Base-by-base conservation (phyloP, 2,113 vertebrate genomes). In the Uropsilus gracilis region DNA sequence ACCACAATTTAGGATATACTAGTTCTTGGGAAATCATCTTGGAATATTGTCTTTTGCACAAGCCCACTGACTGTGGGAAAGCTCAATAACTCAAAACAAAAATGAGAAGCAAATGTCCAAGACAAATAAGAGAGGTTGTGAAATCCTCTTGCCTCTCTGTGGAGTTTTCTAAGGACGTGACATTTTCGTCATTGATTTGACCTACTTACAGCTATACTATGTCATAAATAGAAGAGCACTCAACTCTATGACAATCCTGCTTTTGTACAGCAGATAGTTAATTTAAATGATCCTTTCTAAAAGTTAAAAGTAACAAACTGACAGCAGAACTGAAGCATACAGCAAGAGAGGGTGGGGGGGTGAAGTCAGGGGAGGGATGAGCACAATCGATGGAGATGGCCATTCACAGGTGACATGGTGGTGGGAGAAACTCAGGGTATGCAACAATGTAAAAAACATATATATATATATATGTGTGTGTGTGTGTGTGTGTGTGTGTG, bases 181-280 rank as follows among this genome's bases (percentile, higher is more conserved):
- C 39, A 17, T 77, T 95, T 68, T 86, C 68, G 37, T 71, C 91
- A 59, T 61, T 84, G n/a, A 63, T 68, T 37, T 87, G 94, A 93
- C 75, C 86, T 73, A 80, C 66, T 92, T 90, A 32, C 0, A 55
- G 11, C 10, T 68, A 72, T 63, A 81, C 48, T n/a, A 2, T 44
- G 1, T 59, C 72, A 68, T 13, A 66, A 89, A 44, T 34, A 39
- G 24, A 37, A 77, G 18, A 81, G n/a, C 20, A 48, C 57, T 85
- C 55, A 13, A 26, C 81, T 18, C 26, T 80, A 32, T 71, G 44
- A 76, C 64, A 50, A 84, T 42, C 84, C 81, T 68, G 85, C 53
- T 88, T 83, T 8, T 68, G 68, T 28, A 22, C 44, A 81, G 72
- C 37, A 26, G 48, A 55, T 34, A 59, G 37, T 86, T 95, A 32